Conservation (phyloP, 2,888 invertebrate species). For the Apantesis nais region DNA sequence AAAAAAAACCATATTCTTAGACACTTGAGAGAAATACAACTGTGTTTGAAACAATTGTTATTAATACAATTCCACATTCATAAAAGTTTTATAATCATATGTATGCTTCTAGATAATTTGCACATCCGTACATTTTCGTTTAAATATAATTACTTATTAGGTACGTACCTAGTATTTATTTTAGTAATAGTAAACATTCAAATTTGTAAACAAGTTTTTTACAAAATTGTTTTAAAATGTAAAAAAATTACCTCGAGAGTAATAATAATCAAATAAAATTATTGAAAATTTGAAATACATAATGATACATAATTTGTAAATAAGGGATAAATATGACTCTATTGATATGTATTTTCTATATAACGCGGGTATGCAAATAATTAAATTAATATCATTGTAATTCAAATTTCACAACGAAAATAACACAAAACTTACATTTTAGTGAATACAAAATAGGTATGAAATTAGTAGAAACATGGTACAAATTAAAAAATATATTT, state of each 20-base stretch:
- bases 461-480: background rate
- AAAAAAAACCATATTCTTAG: too few relatives aligned
- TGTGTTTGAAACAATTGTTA: too few relatives aligned
- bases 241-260: too few relatives aligned
- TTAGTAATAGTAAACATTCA: background rate
- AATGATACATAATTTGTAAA: too few relatives aligned
- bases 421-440: background rate
- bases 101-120: background rate
- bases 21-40: too few relatives aligned
- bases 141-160: background rate
- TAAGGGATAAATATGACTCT: background rate
- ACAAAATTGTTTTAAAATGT: background rate
- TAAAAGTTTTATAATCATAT: background rate
- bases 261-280: background rate
- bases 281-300: background rate
- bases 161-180: too few relatives aligned
- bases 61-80: conserved; percentile 1
- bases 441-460: background rate
- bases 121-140: background rate
- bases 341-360: background rate
- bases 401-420: background rate
- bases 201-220: background rate
- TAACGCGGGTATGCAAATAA: background rate
- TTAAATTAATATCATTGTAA: background rate
- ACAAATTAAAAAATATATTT: background rate